Evolutionary conservation across 2,888 invertebrate species (phyloP).

Genomic region (Zaprionus obscuricornis): DNA sequence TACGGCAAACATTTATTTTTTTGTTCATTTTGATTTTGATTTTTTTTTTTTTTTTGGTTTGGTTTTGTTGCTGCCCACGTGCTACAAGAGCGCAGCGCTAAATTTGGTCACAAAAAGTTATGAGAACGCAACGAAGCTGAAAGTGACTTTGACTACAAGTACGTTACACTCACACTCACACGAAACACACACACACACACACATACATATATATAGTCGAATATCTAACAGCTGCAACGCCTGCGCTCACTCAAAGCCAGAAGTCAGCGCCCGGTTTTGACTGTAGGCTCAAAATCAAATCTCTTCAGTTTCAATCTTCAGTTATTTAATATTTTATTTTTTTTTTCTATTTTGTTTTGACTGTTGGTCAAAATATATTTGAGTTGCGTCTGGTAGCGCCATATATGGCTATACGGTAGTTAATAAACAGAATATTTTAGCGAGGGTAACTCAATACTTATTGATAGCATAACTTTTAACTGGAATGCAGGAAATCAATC

Average conservation of each 20-base stretch:
- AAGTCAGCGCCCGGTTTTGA: slow-evolving; percentile 53
- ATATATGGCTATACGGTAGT: slow-evolving; percentile 62
- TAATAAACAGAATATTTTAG: slow-evolving; percentile 32
- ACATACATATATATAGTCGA: slow-evolving; percentile 17
- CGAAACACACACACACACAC: slow-evolving; percentile 15
- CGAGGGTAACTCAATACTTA: slow-evolving; percentile 34
- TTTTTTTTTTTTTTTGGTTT: too few relatives aligned
- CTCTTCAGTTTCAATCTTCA: slow-evolving; percentile 15
- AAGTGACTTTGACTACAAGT: slow-evolving; percentile 78
- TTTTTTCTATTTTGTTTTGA: too few relatives aligned
- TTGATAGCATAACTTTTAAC: slow-evolving; percentile 5
- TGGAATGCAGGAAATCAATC: not conserved
- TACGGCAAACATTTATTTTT: slow-evolving; percentile 52
- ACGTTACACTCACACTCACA: slow-evolving; percentile 47
- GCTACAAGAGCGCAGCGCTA: slow-evolving; percentile 49
- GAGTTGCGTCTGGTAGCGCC: slow-evolving; percentile 51
- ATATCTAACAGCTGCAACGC: slow-evolving; percentile 52
- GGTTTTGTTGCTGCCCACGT: slow-evolving; percentile 58
- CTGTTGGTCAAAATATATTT: slow-evolving; percentile 51
- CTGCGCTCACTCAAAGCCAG: slow-evolving; percentile 61
- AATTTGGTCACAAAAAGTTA: slow-evolving; percentile 76
- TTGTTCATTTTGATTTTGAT: too few relatives aligned
- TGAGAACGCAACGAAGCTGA: slow-evolving; percentile 73
- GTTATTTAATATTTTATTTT: too few relatives aligned
- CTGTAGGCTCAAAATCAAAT: slow-evolving; percentile 56